Conservation (phyloP, 2,888 invertebrate genomes). For the Hypselothyrea guttata region DNA sequence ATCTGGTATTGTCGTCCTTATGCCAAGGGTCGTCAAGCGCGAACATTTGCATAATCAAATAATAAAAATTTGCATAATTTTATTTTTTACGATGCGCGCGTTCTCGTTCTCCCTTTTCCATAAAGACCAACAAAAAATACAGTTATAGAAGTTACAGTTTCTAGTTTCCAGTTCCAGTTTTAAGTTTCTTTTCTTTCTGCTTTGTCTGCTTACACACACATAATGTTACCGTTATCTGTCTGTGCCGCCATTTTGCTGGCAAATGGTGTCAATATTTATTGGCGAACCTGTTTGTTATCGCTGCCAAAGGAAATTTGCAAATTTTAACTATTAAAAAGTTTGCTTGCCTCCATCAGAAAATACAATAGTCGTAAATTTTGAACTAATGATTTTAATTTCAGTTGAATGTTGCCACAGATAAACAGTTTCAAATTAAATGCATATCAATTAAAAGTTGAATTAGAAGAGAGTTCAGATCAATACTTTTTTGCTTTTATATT, state of each 20-base stretch:
- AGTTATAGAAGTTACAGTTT: slow-evolving; percentile 34
- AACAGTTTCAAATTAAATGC: too few species aligned
- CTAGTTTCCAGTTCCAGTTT: slow-evolving; percentile 52
- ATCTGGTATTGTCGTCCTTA: slow-evolving; percentile 79
- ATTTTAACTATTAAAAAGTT: slow-evolving; percentile 70
- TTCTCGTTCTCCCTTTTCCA: slow-evolving; percentile 10
- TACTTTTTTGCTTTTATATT: slow-evolving; percentile 8
- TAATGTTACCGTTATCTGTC: slow-evolving; percentile 68
- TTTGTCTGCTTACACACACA: slow-evolving; percentile 50
- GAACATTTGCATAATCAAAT: slow-evolving; percentile 83
- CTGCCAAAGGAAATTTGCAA: slow-evolving; percentile 70
- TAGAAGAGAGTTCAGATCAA: too few species aligned
- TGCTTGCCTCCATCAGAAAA: slow-evolving; percentile 40
- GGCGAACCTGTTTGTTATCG: slow-evolving; percentile 77
- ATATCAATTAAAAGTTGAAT: too few species aligned
- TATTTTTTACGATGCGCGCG: slow-evolving; percentile 76
- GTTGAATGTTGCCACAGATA: neutral
- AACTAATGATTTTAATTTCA: slow-evolving; percentile 27
- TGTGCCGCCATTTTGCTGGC: slow-evolving; percentile 16
- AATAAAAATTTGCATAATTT: slow-evolving; percentile 82
- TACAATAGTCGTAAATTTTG: slow-evolving; percentile 60
- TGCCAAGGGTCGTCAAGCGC: slow-evolving; percentile 82
- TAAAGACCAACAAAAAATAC: slow-evolving; percentile 11
- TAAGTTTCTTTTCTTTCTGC: slow-evolving; percentile 22
- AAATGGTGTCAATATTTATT: slow-evolving; percentile 79